Conservation (phyloP, 2,888 invertebrate species). For the Lottia gigantea region DNA sequence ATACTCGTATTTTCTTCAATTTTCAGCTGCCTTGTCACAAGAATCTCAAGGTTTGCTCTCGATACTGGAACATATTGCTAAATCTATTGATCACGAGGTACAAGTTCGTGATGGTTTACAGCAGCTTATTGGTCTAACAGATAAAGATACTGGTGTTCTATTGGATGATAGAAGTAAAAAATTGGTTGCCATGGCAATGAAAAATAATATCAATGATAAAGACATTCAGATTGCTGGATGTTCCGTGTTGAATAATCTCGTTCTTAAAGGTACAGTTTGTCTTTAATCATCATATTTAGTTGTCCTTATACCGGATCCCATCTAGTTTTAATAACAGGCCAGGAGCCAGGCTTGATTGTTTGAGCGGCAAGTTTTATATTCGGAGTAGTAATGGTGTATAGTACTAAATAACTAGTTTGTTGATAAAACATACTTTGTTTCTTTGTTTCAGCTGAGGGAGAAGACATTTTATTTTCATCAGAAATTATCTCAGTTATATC, state of each 20-base stretch:
- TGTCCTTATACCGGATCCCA: too few species aligned
- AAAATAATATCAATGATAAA: conserved; percentile 52
- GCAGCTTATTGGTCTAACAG: conserved; percentile 51
- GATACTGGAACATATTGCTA: conserved; percentile 56
- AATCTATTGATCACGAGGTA: conserved; percentile 52
- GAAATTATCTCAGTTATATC: conserved; percentile 55
- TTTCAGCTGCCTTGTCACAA: conserved; percentile 47
- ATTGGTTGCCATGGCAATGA: conserved; percentile 59
- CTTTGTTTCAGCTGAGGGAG: conserved; percentile 46
- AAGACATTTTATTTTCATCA: conserved; percentile 57
- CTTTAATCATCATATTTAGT: too few species aligned
- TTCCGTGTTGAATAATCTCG: conserved; percentile 52
- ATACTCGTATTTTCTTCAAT: too few species aligned
- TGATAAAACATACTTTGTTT: neutral
- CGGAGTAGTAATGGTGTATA: too few species aligned
- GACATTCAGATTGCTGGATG: conserved; percentile 56
- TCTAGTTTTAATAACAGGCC: too few species aligned
- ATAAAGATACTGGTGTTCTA: conserved; percentile 36
- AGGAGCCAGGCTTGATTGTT: too few species aligned
- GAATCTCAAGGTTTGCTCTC: conserved; percentile 41
- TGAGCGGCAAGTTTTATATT: too few species aligned
- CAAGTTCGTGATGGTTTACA: conserved; percentile 54
- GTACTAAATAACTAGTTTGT: too few species aligned
- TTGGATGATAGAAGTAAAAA: conserved; percentile 52
- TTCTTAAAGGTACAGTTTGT: conserved; percentile 45